Base-by-base conservation (phyloP, 2,797 vertebrate species). In the Enteromius unitaeniatus region DNA sequence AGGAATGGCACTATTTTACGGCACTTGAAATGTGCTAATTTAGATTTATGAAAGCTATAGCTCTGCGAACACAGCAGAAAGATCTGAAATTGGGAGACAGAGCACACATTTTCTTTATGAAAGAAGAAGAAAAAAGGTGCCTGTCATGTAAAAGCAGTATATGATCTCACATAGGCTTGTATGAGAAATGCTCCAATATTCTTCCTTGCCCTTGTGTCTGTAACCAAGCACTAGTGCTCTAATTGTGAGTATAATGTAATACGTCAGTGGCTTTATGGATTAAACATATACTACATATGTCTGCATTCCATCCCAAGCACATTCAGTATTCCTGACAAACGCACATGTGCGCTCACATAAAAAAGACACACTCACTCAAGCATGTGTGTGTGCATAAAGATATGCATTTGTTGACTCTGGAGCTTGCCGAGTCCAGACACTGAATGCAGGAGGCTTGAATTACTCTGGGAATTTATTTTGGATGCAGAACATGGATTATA, bases 381-480 rank as follows among this genome's bases (percentile, higher is more conserved):
- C 40, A 21, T 53, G 5, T 53, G 58, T 76, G 68, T 51, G 23
- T 49, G 51, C 23, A 49, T 4, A 53, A 34, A 60, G 53, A 83
- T 76, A 80, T 80, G 81, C 82, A 80, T 64, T 68, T 84, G 82
- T 86, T 84, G 82, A 82, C 78, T 86, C 82, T 88, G 82, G 84
- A 86, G 42, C 64, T 49, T 17, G 68, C 69, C 1, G 49, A 49
- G 53, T 87, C 77, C 85, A 85, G 88, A 84, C 69, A 65, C 31
- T 28, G 37, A 84, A 84, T 89, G 82, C 83, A 85, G 84, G 64
- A 64, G 76, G 55, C 75, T 64, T 88, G 72, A 19, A 86, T 84
- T 88, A 83, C 85, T 77, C 53, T 80, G 13, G 68, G 58, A 60
- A 88, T 89, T 90, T 87, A 89, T 81, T 89, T 87, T 86, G 81